These are phyloP conservation scores for Tetramorium parvispinum DNA, from an alignment of 1,140 invertebrate species.

Conservation along the genomic window DNA sequence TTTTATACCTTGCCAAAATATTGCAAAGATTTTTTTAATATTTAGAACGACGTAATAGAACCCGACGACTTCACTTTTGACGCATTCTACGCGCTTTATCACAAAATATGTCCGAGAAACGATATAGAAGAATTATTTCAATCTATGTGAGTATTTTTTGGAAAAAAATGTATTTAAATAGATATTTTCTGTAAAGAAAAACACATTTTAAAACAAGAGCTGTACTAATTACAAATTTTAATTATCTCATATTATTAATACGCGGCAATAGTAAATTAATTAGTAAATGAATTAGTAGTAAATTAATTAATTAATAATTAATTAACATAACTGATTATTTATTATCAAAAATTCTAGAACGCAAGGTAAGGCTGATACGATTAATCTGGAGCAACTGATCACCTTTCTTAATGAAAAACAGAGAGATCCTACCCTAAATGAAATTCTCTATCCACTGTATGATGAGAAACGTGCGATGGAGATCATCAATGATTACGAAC, in stretches of 20 bases:
- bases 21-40: constrained; percentile 68
- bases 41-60: constrained; percentile 96
- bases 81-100: constrained; percentile 99
- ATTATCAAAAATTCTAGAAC: constrained; percentile 88
- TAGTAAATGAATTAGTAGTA: too few relatives aligned
- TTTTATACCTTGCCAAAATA: too few relatives aligned
- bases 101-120: constrained; percentile 99
- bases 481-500: constrained; percentile 98
- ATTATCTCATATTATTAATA: background rate
- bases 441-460: constrained; percentile 99
- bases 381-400: constrained; percentile 95
- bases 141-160: constrained; percentile 93
- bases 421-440: constrained; percentile 98
- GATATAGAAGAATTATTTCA: constrained; percentile 99
- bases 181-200: background rate
- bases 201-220: background rate
- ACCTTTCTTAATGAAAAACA: constrained; percentile 99
- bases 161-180: background rate
- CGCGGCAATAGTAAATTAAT: too few relatives aligned
- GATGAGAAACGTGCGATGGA: constrained; percentile 97
- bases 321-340: constrained; percentile 30
- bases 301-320: too few relatives aligned
- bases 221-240: background rate
- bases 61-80: constrained; percentile 98
- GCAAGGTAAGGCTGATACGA: constrained; percentile 95